Evolutionary conservation across 2,113 vertebrate genomes (phyloP).

Genomic region (Tragelaphus buxtoni): DNA sequence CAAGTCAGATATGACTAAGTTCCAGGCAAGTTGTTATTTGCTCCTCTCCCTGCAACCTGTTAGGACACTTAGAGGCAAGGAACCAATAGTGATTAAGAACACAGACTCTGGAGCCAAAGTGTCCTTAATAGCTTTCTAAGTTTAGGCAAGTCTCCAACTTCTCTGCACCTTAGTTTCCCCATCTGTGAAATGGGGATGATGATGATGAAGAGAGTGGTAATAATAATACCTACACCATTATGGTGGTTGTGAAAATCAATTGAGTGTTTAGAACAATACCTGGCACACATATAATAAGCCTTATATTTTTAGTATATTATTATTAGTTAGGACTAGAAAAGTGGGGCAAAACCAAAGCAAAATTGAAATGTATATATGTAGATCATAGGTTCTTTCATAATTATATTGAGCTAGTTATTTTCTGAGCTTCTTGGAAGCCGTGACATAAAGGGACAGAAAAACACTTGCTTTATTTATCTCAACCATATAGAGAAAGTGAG

Average conservation of each 20-base stretch:
- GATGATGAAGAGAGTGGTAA: neutral
- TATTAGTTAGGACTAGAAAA: neutral
- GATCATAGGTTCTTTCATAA: neutral
- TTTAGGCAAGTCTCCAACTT: conserved; percentile 5
- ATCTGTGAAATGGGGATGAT: conserved; percentile 28
- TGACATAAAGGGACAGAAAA: neutral
- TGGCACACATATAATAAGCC: neutral
- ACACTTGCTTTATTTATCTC: conserved; percentile 7
- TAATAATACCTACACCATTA: neutral
- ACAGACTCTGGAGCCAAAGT: neutral
- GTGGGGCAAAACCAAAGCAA: conserved; percentile 1
- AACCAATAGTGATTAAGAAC: neutral
- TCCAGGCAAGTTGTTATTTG: conserved; percentile 39
- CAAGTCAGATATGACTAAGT: conserved; percentile 36
- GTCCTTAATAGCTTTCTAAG: neutral
- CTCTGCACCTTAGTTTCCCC: conserved; percentile 6
- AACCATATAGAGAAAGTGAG: conserved; percentile 11
- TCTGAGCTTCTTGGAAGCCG: conserved; percentile 5
- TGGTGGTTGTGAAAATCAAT: neutral
- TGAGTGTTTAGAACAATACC: conserved; percentile 1
- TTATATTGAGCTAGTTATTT: conserved; percentile 8
- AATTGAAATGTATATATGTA: neutral
- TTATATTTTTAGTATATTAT: neutral
- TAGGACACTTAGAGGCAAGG: neutral
- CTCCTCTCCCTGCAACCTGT: neutral